A percentile compares a stretch with the other conserved stretches of the same genome.
These are phyloP conservation scores for Cygnus atratus DNA, from an alignment of 2,113 vertebrate species.

Conservation along the genomic window DNA sequence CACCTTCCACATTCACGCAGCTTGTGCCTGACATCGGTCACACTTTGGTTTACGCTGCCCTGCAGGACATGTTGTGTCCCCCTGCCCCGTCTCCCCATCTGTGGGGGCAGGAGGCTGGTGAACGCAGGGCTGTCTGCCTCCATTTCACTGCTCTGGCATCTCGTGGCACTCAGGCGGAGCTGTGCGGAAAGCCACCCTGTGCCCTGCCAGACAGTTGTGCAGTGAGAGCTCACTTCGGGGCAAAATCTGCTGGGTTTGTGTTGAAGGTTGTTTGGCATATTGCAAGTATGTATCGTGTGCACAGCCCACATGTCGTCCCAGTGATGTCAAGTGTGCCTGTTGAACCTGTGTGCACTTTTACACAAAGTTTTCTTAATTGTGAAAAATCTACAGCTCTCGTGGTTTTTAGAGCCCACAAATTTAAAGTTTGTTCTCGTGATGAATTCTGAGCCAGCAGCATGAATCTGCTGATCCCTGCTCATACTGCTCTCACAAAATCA, in stretches of 20 bases:
- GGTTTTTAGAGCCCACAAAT: background rate
- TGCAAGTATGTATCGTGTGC: background rate
- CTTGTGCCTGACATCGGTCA: background rate
- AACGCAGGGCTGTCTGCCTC: background rate
- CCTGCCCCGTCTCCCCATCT: background rate
- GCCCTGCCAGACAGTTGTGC: too few species aligned
- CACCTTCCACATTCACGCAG: too few species aligned
- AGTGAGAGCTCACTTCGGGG: too few species aligned
- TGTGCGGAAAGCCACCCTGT: background rate
- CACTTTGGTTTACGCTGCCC: too few species aligned
- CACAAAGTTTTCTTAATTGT: background rate
- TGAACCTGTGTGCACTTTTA: background rate
- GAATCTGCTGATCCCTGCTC: background rate
- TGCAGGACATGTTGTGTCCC: accelerated
- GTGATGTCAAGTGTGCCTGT: background rate
- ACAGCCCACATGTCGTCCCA: background rate
- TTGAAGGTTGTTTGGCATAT: background rate
- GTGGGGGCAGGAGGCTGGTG: background rate
- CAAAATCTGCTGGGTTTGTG: background rate
- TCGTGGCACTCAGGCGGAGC: accelerated
- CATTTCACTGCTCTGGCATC: background rate
- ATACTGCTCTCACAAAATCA: background rate
- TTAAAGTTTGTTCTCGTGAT: background rate
- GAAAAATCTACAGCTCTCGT: background rate
- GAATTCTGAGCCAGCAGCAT: background rate